These are phyloP conservation scores for Diarsia dahlii DNA, from an alignment of 2,888 invertebrate genomes.

Conservation along the genomic window DNA sequence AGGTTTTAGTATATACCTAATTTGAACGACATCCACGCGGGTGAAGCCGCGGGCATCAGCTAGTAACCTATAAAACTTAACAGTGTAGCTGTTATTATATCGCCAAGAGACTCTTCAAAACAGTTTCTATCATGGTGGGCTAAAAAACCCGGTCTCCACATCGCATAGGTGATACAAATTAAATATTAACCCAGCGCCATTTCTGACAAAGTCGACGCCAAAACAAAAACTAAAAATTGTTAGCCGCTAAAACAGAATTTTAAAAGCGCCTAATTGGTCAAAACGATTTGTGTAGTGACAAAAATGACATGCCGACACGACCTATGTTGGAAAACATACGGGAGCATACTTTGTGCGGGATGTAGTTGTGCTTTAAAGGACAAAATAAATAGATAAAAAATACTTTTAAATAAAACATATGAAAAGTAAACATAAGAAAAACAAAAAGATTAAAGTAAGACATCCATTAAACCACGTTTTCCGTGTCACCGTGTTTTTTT, in stretches of 20 bases:
- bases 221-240: slow-evolving; percentile 61
- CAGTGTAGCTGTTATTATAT: background rate
- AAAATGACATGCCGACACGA: slow-evolving; percentile 71
- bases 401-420: too few species aligned
- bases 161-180: slow-evolving; percentile 48
- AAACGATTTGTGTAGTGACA: slow-evolving; percentile 73
- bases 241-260: slow-evolving; percentile 69
- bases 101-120: background rate
- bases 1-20: too few species aligned
- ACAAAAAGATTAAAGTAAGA: too few species aligned
- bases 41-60: too few species aligned
- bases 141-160: slow-evolving; percentile 7
- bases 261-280: slow-evolving; percentile 72
- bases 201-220: slow-evolving; percentile 48
- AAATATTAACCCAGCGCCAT: slow-evolving; percentile 52
- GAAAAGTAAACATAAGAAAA: too few species aligned
- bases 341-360: slow-evolving; percentile 34
- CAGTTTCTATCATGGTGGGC: slow-evolving; percentile 34
- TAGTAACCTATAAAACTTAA: background rate
- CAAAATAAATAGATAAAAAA: too few species aligned
- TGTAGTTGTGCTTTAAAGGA: too few species aligned
- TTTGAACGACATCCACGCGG: too few species aligned
- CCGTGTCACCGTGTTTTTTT: too few species aligned
- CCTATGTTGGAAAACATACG: slow-evolving; percentile 68
- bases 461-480: too few species aligned